Evolutionary conservation across 2,888 invertebrate genomes (phyloP).

Genomic region (Callosobruchus maculatus): DNA sequence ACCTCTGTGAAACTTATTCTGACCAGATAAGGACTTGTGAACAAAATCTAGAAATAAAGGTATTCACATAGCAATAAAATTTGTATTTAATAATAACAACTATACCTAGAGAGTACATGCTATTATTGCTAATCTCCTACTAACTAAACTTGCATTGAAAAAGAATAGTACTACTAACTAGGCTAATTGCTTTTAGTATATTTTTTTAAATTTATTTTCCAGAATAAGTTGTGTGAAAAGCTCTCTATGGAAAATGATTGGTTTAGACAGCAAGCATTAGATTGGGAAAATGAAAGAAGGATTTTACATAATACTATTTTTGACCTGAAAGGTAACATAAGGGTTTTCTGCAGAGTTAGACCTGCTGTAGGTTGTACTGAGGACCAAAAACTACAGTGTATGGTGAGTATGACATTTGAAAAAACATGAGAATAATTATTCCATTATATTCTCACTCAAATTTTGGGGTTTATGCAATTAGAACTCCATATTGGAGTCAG

Average conservation of each 20-base stretch:
- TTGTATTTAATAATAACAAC: too few species aligned
- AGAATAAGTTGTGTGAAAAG: not conserved
- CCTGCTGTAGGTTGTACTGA: conserved; percentile 61
- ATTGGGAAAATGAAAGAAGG: conserved; percentile 44
- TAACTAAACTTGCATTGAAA: too few species aligned
- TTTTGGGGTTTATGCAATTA: too few species aligned
- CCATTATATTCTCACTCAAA: too few species aligned
- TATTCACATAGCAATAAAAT: not conserved
- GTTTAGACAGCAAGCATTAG: not conserved
- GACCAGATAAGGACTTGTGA: not conserved
- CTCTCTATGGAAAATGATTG: not conserved
- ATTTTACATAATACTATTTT: conserved; percentile 67
- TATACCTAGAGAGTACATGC: too few species aligned
- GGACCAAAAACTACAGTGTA: conserved; percentile 51
- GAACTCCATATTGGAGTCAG: too few species aligned
- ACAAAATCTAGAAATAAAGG: not conserved
- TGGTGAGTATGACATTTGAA: too few species aligned
- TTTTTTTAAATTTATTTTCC: not conserved
- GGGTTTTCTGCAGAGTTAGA: conserved; percentile 76
- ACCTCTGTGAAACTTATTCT: not conserved
- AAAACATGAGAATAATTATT: too few species aligned
- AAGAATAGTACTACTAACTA: too few species aligned
- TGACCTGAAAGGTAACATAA: conserved; percentile 67
- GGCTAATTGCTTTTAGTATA: too few species aligned
- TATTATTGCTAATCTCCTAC: too few species aligned